Evolutionary conservation across 2,888 invertebrate species (phyloP).

Genomic region (Diarsia rubi): DNA sequence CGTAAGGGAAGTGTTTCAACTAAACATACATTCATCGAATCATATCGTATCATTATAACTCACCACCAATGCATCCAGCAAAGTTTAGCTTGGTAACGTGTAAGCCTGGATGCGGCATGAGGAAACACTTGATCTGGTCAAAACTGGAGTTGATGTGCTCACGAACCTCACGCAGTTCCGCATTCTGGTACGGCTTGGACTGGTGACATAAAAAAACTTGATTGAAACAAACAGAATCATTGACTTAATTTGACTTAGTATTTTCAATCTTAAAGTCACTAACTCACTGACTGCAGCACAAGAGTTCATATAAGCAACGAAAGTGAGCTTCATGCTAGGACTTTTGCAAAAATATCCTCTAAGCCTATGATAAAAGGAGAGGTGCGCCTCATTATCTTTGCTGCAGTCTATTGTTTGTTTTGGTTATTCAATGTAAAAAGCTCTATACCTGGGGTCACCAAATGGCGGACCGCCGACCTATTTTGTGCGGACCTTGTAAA

Average conservation of each 20-base stretch:
- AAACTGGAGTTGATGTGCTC: constrained; percentile 98
- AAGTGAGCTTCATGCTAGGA: no score
- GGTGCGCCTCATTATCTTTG: no score
- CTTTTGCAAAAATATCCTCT: background rate
- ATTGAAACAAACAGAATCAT: background rate
- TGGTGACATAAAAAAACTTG: constrained; percentile 66
- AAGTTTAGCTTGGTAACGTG: constrained; percentile 98
- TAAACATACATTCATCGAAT: background rate
- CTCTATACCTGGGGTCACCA: no score
- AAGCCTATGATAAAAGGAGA: background rate
- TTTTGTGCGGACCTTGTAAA: no score
- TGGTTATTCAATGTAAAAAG: background rate
- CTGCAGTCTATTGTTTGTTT: background rate
- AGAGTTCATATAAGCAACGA: no score
- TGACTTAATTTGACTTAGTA: background rate
- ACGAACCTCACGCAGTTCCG: constrained; percentile 96
- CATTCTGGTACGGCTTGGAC: constrained; percentile 96
- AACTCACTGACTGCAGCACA: no score
- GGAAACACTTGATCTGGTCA: constrained; percentile 97
- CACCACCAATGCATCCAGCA: constrained; percentile 95
- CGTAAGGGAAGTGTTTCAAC: background rate
- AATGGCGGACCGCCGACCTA: no score
- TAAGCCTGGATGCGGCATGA: constrained; percentile 99
- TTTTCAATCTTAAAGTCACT: background rate
- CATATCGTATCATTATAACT: constrained; percentile 23